Base-by-base conservation (phyloP, 2,888 invertebrate genomes). In the Chydorus sphaericus region DNA sequence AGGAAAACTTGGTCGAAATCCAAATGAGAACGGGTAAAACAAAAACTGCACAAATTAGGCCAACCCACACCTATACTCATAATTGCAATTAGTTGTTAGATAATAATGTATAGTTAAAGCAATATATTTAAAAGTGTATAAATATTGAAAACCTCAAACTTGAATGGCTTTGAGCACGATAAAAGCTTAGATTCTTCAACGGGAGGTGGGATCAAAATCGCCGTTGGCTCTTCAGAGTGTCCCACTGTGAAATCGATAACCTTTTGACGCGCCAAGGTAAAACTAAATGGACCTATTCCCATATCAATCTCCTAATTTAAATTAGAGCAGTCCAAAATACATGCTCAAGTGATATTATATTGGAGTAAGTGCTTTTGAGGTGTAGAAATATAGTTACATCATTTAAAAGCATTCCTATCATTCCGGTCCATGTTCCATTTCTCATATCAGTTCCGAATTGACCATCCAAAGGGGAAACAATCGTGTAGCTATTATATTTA, bases 51-150 rank as follows among this genome's bases (percentile, higher is more conserved):
- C 14, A 10, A 11, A 54, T 30, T 18, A 54, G 18, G 1, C 16
- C 48, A 18, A 54, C 8, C 54, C 54, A 54, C 11, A 44, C 44
- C 54, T 54, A 28, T 50, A n/a, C n/a, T n/a, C n/a, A n/a, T n/a
- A n/a, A n/a, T n/a, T n/a, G n/a, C n/a, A n/a, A n/a, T n/a, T n/a
- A n/a, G n/a, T n/a, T n/a, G n/a, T n/a, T n/a, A n/a, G n/a, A n/a
- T n/a, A n/a, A n/a, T n/a, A n/a, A n/a, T n/a, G n/a, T n/a, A 16
- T n/a, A 16, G 10, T 33, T 10, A 4, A 33, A 18, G 26, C 31
- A 29, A 52, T 18, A 52, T 8, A 31, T 52, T 14, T 4, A 28
- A 20, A 2, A 11, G 10, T 20, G 10, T 23, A 44, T 14, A 5
- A n/a, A 48, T 10, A 14, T 10, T 18, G 20, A 18, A n/a, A 26